A percentile compares a stretch with the other conserved stretches of the same genome.
phyloP scores from a whole-genome alignment of 2,797 vertebrate genomes.

The Limosa lapponica region DNA sequence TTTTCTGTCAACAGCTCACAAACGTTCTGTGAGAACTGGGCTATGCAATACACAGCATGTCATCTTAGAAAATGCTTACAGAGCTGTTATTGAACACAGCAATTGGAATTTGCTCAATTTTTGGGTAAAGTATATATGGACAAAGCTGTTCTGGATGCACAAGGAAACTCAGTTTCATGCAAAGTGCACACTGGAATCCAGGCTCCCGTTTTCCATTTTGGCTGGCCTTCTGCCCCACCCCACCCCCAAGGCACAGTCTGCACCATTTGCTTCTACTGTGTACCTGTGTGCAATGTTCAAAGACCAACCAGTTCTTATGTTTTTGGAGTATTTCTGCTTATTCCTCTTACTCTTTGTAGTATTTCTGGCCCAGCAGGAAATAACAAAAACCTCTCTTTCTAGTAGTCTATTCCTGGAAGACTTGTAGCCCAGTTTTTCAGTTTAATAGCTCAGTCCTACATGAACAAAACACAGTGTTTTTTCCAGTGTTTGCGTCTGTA shows the following conservation, averaged over 20 bases:
- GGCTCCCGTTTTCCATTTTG: background rate
- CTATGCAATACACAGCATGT: background rate
- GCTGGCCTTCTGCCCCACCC: background rate
- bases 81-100: background rate
- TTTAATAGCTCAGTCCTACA: background rate
- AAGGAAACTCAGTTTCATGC: background rate
- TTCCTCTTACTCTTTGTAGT: background rate
- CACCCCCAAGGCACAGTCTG: accelerated
- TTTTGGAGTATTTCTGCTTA: background rate
- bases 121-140: background rate
- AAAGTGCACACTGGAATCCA: background rate
- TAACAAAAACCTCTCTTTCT: background rate
- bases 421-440: background rate
- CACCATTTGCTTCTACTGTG: background rate
- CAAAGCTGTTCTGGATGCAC: background rate
- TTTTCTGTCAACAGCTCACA: background rate
- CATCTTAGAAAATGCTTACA: background rate
- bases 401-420: background rate
- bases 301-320: background rate
- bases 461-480: background rate
- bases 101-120: background rate
- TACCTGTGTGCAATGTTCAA: accelerated
- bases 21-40: background rate
- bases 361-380: background rate
- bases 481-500: background rate